A percentile compares a stretch with the other conserved stretches of the same genome.
phyloP scores from a whole-genome alignment of 2,113 vertebrate species.

The Aegithalos caudatus region DNA sequence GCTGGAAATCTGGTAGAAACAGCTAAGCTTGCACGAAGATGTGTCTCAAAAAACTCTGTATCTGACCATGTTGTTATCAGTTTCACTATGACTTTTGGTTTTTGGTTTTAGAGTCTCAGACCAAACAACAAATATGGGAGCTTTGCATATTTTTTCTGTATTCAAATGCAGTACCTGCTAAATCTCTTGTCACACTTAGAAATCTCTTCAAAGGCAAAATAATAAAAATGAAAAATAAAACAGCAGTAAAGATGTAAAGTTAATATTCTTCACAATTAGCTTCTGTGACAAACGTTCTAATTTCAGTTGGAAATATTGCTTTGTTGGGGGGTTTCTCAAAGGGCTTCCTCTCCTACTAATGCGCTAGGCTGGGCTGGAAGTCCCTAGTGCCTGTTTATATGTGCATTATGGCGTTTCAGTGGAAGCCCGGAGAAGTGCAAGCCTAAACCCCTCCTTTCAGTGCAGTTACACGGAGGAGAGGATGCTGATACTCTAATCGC shows the following conservation, averaged over 20 bases:
- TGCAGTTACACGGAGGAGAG: not conserved
- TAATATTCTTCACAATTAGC: not conserved
- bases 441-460: accelerated
- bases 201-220: not conserved
- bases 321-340: not conserved
- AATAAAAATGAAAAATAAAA: not conserved
- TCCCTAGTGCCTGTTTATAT: not conserved
- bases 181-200: not conserved
- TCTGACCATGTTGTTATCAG: not conserved
- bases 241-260: not conserved
- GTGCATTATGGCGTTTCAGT: not conserved
- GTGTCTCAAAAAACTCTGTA: not conserved
- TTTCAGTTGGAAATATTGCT: not conserved
- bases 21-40: not conserved
- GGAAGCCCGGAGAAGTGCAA: not conserved
- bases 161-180: not conserved
- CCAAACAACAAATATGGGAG: not conserved
- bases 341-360: not conserved
- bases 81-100: not conserved
- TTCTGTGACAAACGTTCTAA: not conserved
- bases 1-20: not conserved
- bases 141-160: not conserved
- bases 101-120: not conserved
- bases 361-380: not conserved
- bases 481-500: not conserved